phyloP scores from a whole-genome alignment of 2,113 vertebrate species.

The Platycercus adscitus region DNA sequence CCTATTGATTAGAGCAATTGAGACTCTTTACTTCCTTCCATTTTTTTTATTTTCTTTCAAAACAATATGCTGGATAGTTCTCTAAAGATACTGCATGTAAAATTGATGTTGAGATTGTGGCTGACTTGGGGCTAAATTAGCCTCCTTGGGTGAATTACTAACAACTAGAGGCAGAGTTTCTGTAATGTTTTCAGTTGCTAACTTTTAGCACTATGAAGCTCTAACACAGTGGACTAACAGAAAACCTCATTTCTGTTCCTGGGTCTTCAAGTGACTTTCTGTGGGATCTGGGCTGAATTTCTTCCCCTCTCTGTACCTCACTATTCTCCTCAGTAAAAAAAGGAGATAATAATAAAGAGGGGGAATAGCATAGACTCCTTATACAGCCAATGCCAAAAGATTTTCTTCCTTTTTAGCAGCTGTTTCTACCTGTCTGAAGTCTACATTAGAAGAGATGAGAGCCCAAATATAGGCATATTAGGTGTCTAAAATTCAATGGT shows the following conservation, averaged over 20 bases:
- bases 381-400: neutral
- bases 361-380: neutral
- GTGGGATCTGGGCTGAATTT: neutral
- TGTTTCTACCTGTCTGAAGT: neutral
- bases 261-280: neutral
- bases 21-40: neutral
- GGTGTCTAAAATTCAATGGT: neutral
- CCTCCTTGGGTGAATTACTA: neutral
- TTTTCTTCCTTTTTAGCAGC: neutral
- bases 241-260: neutral
- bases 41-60: neutral
- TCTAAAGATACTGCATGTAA: neutral
- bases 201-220: neutral
- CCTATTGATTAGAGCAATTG: constrained; percentile 4
- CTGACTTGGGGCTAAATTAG: neutral
- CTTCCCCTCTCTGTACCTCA: neutral
- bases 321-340: neutral
- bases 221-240: neutral
- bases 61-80: neutral
- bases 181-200: neutral
- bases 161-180: neutral
- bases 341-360: neutral
- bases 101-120: neutral
- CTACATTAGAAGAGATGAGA: rapidly evolving
- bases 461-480: neutral